A percentile compares a stretch with the other conserved stretches of the same genome.
Conservation (phyloP, 2,888 invertebrate species). For the Julus scandinavius region DNA sequence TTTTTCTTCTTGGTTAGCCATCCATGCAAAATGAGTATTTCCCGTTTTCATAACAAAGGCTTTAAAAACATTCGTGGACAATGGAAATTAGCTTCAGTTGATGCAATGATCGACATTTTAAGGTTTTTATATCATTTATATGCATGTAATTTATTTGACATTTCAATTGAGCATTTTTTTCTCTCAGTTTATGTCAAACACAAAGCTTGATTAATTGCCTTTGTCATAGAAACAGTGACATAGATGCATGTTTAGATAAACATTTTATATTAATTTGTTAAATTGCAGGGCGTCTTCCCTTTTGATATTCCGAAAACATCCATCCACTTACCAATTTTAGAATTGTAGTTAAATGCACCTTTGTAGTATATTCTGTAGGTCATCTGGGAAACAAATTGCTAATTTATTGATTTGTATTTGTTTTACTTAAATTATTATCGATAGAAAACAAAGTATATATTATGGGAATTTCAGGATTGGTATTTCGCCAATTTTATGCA, state of each 20-base stretch:
- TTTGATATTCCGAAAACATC: too few species aligned
- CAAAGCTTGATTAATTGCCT: not conserved
- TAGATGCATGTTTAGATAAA: not conserved
- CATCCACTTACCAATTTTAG: too few species aligned
- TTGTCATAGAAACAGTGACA: not conserved
- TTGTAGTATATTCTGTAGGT: too few species aligned
- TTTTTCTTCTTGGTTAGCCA: not conserved
- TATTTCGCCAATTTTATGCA: too few species aligned
- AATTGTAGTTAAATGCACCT: too few species aligned
- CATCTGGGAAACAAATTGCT: too few species aligned
- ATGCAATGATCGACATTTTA: not conserved
- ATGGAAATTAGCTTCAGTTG: not conserved
- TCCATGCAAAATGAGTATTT: not conserved
- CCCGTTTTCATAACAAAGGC: not conserved
- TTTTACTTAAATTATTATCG: too few species aligned
- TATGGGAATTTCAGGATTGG: too few species aligned
- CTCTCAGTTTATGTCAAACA: not conserved
- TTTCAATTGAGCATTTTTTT: not conserved
- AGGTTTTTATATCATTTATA: not conserved
- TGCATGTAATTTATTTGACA: not conserved
- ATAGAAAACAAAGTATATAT: too few species aligned
- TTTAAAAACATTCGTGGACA: not conserved
- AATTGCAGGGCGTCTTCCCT: too few species aligned
- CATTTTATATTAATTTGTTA: not conserved
- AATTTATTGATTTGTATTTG: too few species aligned